phyloP scores from a whole-genome alignment of 2,888 invertebrate genomes.

The Calliscelio sp. region DNA sequence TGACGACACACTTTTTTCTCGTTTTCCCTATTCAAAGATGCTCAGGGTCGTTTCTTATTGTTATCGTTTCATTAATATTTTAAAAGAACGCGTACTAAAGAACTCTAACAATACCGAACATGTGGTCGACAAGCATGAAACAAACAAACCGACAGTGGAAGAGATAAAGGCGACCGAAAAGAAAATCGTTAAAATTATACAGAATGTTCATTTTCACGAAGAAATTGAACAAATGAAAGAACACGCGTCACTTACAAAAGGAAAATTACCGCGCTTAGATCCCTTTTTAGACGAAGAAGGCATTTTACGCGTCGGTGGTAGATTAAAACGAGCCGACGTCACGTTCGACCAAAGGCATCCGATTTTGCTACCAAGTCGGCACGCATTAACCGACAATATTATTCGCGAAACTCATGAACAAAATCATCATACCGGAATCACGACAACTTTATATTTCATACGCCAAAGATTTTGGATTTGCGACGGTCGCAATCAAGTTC shows the following conservation, averaged over 20 bases:
- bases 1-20: conserved; percentile 5
- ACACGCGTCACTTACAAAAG: not conserved
- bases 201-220: not conserved
- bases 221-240: not conserved
- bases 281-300: conserved; percentile 69
- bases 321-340: conserved; percentile 72
- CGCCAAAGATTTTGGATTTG: conserved; percentile 15
- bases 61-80: not conserved
- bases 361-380: conserved; percentile 67
- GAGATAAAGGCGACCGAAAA: not conserved
- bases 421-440: not conserved
- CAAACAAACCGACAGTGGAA: not conserved
- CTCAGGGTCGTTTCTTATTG: conserved; percentile 1
- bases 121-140: too few species aligned
- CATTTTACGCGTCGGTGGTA: conserved; percentile 36
- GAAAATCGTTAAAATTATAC: not conserved
- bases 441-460: conserved; percentile 1
- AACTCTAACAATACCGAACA: not conserved
- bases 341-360: conserved; percentile 68
- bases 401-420: not conserved
- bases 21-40: conserved; percentile 9
- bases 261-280: conserved; percentile 65
- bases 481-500: too few species aligned
- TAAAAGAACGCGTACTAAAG: not conserved
- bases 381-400: not conserved